Evolutionary conservation across 64 coral and sea anemone genomes (phyloP).

Genomic region (Astreopora myriophthalma): DNA sequence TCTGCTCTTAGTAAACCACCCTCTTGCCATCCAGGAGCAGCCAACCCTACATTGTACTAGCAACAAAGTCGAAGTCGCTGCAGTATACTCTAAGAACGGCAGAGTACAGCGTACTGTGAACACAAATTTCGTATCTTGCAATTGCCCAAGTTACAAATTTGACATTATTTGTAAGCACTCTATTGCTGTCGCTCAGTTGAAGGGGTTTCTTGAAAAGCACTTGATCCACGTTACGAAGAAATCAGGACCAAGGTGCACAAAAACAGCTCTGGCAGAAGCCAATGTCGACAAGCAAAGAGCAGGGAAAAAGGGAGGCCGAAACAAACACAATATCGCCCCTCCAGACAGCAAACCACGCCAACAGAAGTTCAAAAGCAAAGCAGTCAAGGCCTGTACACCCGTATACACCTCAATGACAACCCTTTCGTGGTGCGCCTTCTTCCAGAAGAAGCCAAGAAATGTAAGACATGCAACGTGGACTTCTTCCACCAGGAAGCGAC

Average conservation of each 20-base stretch:
- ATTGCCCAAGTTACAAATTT: constrained; percentile 10
- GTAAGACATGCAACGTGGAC: background rate
- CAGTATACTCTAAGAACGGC: background rate
- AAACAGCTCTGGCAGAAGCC: background rate
- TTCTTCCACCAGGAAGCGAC: background rate
- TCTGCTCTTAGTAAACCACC: background rate
- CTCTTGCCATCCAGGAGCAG: constrained; percentile 1
- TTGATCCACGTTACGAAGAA: background rate
- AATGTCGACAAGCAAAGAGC: background rate
- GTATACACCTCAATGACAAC: background rate
- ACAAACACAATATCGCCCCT: background rate
- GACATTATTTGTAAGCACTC: constrained; percentile 15
- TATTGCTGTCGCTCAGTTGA: constrained; percentile 19
- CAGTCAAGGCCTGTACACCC: background rate
- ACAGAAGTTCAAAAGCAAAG: background rate
- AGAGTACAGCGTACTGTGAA: constrained; percentile 19
- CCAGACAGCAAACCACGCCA: background rate
- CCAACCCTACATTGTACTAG: background rate
- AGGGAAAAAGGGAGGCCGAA: background rate
- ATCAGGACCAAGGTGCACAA: background rate
- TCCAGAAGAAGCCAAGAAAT: background rate
- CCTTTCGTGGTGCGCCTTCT: background rate
- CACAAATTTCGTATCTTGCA: constrained; percentile 7
- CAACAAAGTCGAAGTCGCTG: constrained; percentile 5
- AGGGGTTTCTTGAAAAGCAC: background rate